Evolutionary conservation across 2,797 vertebrate genomes (phyloP), one percentile per base, ranked within the genome.

Genomic region (Bovichtus diacanthus): DNA sequence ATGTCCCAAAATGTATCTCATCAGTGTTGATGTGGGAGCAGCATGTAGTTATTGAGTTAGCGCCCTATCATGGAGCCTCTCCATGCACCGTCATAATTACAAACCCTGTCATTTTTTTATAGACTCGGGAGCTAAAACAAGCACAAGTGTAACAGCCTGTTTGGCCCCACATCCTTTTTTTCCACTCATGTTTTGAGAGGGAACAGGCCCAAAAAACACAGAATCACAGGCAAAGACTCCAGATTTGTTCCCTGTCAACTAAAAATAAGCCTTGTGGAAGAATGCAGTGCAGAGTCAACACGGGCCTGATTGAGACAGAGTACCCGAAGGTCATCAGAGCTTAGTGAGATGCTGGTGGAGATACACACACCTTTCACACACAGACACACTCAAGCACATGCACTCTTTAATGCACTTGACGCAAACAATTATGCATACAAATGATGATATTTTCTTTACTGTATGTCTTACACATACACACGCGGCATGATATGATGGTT

Each of bases 111-210:
- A 82, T 88, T 86, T 90, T 93, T 93, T 92, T 92, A 90, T 88
- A 81, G 90, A 85, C 82, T 82, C 86, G 51, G 94, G 90, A 94
- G 93, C 94, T 94, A 91, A 95, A 95, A 94, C 92, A 94, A 94
- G 92, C 93, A 92, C 62, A 27, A 90, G 78, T 84, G 83, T 93
- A 89, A 91, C 87, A 88, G 90, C 83, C 91, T 82, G 84, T 90
- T 94, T 94, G 93, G 94, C 90, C 75, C 78, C 68, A 70, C 59
- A 78, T 89, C 82, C 82, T 80, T 88, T 89, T 90, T 66, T 88
- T 91, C 83, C 78, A 71, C 83, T 90, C 56, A 69, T 94, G 91
- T 93, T 94, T 92, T 89, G 76, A 90, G 83, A 91, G 90, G 90
- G 89, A 93, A 74, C 83, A 53, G 86, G 49, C 92, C 93, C 92